A percentile compares a stretch with the other conserved stretches of the same genome.
phyloP scores from a whole-genome alignment of 2,888 invertebrate species.

The Drosophila fungiperda region DNA sequence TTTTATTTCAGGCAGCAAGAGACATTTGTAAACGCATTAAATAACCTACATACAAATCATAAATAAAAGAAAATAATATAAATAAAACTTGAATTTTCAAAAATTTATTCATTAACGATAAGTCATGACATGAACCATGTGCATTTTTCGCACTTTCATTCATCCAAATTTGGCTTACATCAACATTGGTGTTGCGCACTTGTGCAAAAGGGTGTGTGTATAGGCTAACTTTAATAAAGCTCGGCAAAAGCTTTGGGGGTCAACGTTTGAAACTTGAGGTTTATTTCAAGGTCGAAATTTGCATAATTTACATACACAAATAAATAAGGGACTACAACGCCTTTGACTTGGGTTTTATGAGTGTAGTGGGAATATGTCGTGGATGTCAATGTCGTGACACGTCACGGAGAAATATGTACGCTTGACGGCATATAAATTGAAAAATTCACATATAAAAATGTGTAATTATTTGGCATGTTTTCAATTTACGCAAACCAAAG shows the following conservation, averaged over 20 bases:
- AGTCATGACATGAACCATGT: not conserved
- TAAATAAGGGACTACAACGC: slow-evolving; percentile 41
- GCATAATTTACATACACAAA: slow-evolving; percentile 51
- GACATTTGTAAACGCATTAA: slow-evolving; percentile 70
- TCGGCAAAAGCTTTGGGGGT: not conserved
- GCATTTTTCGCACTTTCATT: not conserved
- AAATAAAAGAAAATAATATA: slow-evolving; percentile 26
- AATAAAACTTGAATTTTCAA: not conserved
- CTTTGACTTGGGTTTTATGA: slow-evolving; percentile 44
- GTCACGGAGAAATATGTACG: slow-evolving; percentile 47
- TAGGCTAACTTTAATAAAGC: slow-evolving; percentile 1
- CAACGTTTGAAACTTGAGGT: slow-evolving; percentile 4
- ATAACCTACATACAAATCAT: slow-evolving; percentile 40
- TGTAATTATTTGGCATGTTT: slow-evolving; percentile 77
- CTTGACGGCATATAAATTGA: slow-evolving; percentile 79
- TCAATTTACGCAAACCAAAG: slow-evolving; percentile 72
- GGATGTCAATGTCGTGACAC: slow-evolving; percentile 66
- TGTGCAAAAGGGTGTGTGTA: slow-evolving; percentile 2
- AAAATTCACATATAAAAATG: slow-evolving; percentile 77
- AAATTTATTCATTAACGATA: not conserved
- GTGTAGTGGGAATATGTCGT: slow-evolving; percentile 51
- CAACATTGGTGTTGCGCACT: slow-evolving; percentile 3
- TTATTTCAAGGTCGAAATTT: slow-evolving; percentile 50
- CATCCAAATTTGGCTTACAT: not conserved
- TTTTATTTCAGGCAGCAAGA: slow-evolving; percentile 47